phyloP scores from a whole-genome alignment of 2,113 vertebrate species.

The Climacteris rufus region DNA sequence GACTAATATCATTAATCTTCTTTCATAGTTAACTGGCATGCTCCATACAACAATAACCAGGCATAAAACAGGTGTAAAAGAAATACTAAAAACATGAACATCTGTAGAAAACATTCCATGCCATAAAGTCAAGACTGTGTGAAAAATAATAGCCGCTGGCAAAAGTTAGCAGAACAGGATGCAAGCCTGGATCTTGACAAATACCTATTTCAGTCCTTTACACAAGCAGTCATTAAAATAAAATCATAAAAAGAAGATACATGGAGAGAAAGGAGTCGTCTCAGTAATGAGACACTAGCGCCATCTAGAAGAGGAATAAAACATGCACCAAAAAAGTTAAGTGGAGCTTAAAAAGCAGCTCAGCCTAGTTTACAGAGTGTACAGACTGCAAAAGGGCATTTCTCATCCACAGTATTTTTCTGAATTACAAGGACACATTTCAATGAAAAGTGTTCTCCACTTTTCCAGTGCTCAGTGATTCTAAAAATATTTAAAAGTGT shows the following conservation, averaged over 20 bases:
- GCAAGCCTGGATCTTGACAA: background rate
- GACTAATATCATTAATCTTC: background rate
- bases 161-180: background rate
- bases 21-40: background rate
- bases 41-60: background rate
- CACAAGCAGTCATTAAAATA: background rate
- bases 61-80: background rate
- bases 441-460: background rate
- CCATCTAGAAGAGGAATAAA: slow-evolving; percentile 53
- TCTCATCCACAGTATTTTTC: background rate
- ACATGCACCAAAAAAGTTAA: background rate
- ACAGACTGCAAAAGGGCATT: background rate
- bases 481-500: background rate
- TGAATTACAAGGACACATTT: background rate
- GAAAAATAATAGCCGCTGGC: background rate
- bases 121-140: background rate
- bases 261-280: background rate
- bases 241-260: background rate
- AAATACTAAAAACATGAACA: background rate
- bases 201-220: background rate
- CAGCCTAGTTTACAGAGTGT: background rate
- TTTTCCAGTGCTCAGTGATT: background rate
- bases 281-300: slow-evolving; percentile 9
- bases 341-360: background rate
- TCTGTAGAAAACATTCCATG: background rate